Conservation (phyloP, 2,888 invertebrate genomes). For the Antheraea assamensis region DNA sequence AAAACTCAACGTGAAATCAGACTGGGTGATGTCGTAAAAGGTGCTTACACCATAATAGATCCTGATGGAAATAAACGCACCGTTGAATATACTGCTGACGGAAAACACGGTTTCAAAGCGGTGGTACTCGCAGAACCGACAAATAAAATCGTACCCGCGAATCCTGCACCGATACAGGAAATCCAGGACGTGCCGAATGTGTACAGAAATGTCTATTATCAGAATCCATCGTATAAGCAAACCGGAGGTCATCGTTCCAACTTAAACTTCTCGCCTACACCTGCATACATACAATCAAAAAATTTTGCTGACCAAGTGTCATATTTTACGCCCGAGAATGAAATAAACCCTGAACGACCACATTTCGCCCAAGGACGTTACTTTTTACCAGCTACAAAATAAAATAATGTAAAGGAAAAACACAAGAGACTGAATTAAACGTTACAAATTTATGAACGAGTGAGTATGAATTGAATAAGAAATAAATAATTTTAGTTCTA, state of each 20-base stretch:
- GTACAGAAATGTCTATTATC: neutral
- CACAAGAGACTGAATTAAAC: neutral
- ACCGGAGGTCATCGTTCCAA: neutral
- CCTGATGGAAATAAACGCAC: slow-evolving; percentile 72
- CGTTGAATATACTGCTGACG: slow-evolving; percentile 76
- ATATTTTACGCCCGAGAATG: slow-evolving; percentile 60
- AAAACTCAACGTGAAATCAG: slow-evolving; percentile 71
- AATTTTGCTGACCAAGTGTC: neutral
- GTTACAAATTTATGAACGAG: neutral
- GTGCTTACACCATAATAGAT: slow-evolving; percentile 70
- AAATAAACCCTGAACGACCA: slow-evolving; percentile 37
- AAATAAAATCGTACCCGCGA: slow-evolving; percentile 25
- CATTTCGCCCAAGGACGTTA: slow-evolving; percentile 51
- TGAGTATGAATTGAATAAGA: neutral
- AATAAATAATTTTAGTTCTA: neutral
- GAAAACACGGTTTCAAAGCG: slow-evolving; percentile 79
- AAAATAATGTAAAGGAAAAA: neutral
- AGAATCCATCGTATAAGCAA: slow-evolving; percentile 1
- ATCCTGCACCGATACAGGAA: slow-evolving; percentile 22
- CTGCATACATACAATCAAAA: neutral
- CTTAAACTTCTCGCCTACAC: neutral
- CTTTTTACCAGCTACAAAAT: slow-evolving; percentile 52
- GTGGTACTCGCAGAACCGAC: slow-evolving; percentile 70
- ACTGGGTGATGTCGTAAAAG: slow-evolving; percentile 65
- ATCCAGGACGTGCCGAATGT: slow-evolving; percentile 7